A percentile compares a stretch with the other conserved stretches of the same genome.
Conservation (phyloP, 2,113 vertebrate species). For the Ochotona princeps region DNA sequence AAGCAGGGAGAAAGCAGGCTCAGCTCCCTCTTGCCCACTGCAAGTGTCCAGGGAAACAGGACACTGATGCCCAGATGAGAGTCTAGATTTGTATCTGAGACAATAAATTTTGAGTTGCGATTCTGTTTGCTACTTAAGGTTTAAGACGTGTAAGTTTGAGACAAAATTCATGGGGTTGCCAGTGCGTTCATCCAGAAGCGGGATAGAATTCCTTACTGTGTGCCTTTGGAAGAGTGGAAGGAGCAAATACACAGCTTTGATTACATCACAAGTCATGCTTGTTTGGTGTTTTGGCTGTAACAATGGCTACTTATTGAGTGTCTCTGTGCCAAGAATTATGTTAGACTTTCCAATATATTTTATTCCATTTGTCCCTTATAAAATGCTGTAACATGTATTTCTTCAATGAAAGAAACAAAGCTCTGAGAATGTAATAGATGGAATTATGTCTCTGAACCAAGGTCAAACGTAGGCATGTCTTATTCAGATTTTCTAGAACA, state of each 20-base stretch:
- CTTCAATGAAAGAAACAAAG: background rate
- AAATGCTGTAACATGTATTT: background rate
- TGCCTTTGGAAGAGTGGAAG: background rate
- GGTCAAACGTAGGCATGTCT: background rate
- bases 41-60: background rate
- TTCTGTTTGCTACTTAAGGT: background rate
- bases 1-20: background rate
- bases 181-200: background rate
- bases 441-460: background rate
- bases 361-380: background rate
- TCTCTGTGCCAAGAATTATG: background rate
- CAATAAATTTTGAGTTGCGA: background rate
- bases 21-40: background rate
- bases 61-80: background rate
- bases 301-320: background rate
- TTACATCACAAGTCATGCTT: background rate
- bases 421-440: background rate
- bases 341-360: background rate
- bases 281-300: background rate
- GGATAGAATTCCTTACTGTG: background rate
- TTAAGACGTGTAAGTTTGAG: background rate
- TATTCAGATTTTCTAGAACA: background rate
- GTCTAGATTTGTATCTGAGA: background rate
- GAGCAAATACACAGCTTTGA: background rate
- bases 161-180: background rate